Evolutionary conservation across 2,888 invertebrate genomes (phyloP).

Genomic region (Hydroisotoma schaefferi): DNA sequence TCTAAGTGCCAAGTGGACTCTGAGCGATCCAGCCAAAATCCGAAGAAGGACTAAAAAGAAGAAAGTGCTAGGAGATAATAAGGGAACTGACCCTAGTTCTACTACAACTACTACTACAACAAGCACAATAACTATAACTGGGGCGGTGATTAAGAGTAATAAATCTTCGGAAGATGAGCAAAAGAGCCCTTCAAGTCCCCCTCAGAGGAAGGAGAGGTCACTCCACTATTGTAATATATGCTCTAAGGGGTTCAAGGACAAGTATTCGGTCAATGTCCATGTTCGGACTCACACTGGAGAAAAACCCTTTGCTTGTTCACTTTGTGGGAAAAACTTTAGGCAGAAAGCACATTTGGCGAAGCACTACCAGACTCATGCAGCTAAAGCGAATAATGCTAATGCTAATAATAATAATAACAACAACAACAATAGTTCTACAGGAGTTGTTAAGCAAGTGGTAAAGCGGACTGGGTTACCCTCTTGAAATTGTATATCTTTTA

Average conservation of each 20-base stretch:
- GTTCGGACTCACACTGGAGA: slow-evolving; percentile 97
- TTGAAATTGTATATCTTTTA: no score
- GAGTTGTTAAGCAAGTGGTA: no score
- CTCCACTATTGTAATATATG: slow-evolving; percentile 90
- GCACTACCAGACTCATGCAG: slow-evolving; percentile 82
- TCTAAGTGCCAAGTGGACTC: slow-evolving; percentile 48
- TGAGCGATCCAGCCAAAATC: no score
- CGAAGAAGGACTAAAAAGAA: slow-evolving; percentile 39
- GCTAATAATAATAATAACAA: slow-evolving; percentile 15
- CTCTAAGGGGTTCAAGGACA: slow-evolving; percentile 89
- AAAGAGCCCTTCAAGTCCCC: slow-evolving; percentile 25
- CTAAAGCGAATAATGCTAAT: slow-evolving; percentile 56
- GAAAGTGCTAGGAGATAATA: slow-evolving; percentile 15
- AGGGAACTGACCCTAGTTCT: no score
- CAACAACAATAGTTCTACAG: slow-evolving; percentile 3
- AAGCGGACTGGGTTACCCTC: no score
- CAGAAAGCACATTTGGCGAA: slow-evolving; percentile 90
- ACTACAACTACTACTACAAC: slow-evolving; percentile 15
- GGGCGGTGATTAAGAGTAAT: no score
- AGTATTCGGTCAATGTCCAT: slow-evolving; percentile 96
- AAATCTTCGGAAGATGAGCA: slow-evolving; percentile 26
- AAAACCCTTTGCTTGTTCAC: slow-evolving; percentile 90
- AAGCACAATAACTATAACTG: slow-evolving; percentile 24
- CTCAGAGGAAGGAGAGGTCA: slow-evolving; percentile 74
- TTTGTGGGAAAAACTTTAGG: slow-evolving; percentile 89